Base-by-base conservation (phyloP, 2,113 vertebrate genomes). In the Lasiurus cinereus region DNA sequence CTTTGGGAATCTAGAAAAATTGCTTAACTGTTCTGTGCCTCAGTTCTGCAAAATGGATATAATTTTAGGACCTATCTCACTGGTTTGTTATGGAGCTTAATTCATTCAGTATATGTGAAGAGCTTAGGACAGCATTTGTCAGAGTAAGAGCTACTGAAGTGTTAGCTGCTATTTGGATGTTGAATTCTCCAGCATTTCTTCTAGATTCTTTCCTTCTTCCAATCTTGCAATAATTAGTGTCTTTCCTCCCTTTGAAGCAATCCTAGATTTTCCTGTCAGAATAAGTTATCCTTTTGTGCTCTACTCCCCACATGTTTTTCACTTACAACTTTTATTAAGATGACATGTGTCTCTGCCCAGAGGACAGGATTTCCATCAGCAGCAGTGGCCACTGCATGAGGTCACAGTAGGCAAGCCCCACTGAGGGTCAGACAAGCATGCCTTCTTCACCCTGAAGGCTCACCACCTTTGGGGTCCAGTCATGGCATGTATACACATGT, bases 381-480 rank as follows among this genome's bases (percentile, higher is more conserved):
- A 76, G 13, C 15, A 50, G 39, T 33, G 54, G 43, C 24, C 36
- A 33, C 15, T 54, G 36, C 31, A 16, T 15, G 31, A 84, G 14
- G 13, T 9, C n/a, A 16, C 6, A n/a, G 66, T n/a, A 36, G 46
- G 18, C 3, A 43, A 18, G 18, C 22, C 0, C 1, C 29, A 3
- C 29, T 18, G 48, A 69, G 21, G 0, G 0, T 12, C 33, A 82
- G n/a, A 8, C 39, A 31, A 1, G 33, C 3, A 33, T 64, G 21
- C 31, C 66, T 36, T 54, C 46, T 15, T 69, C 24, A 24, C 0
- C 31, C 18, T 9, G 11, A 9, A 56, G 27, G 33, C 19, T 3
- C 64, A 9, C 22, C 24, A 36, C 16, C 29, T n/a, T 59, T 22
- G 2, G 70, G 18, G 33, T 36, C 46, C 48, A 18, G 2, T 16